phyloP scores from a whole-genome alignment of 2,888 invertebrate genomes.

The Steinernema scapterisci region DNA sequence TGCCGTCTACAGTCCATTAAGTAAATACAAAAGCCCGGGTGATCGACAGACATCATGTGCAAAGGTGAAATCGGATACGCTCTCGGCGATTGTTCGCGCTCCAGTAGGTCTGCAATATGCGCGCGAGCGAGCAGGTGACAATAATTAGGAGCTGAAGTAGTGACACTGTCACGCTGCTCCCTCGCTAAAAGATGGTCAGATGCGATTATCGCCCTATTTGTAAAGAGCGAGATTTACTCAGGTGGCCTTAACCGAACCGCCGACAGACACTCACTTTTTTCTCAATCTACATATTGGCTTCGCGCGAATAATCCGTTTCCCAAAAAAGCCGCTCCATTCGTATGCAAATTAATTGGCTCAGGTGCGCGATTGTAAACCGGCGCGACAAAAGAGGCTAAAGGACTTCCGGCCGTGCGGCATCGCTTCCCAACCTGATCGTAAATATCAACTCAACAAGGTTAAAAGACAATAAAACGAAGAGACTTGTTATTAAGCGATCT shows the following conservation, averaged over 20 bases:
- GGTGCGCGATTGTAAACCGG: conserved; percentile 27
- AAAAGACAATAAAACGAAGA: conserved; percentile 12
- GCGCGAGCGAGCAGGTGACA: conserved; percentile 31
- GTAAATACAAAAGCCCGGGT: conserved; percentile 22
- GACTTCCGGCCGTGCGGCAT: conserved; percentile 30
- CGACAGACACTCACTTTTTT: not conserved
- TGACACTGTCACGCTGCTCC: not conserved
- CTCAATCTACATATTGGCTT: no score
- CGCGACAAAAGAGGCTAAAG: conserved; percentile 13
- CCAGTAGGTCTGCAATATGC: conserved; percentile 28
- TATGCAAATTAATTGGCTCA: conserved; percentile 23
- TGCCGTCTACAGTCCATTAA: conserved; percentile 29
- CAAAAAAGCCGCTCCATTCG: not conserved
- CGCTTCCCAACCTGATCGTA: conserved; percentile 20
- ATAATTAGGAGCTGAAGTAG: conserved; percentile 30
- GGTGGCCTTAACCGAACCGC: conserved; percentile 10
- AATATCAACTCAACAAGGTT: conserved; percentile 31
- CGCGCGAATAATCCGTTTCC: no score
- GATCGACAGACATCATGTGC: conserved; percentile 27
- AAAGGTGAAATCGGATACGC: conserved; percentile 33
- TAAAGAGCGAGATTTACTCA: conserved; percentile 15
- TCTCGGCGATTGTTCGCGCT: conserved; percentile 31
- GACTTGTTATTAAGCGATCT: conserved; percentile 30
- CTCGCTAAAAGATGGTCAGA: conserved; percentile 8
- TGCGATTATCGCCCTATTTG: conserved; percentile 26